phyloP scores from a whole-genome alignment of 2,113 vertebrate genomes.

The Polypterus bichir region DNA sequence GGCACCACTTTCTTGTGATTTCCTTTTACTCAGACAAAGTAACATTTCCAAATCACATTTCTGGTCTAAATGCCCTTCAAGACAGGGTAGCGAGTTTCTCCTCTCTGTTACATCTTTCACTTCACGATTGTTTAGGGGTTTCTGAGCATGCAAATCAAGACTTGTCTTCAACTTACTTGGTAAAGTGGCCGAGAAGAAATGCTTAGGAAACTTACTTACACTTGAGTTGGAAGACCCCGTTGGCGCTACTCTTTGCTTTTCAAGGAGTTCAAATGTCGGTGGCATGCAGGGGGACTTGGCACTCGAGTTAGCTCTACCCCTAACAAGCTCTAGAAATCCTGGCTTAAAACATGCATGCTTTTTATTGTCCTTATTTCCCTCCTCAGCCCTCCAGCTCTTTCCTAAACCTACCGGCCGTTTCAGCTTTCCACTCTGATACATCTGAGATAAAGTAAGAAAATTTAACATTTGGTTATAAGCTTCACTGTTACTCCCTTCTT shows the following conservation, averaged over 20 bases:
- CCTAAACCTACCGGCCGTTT: constrained; percentile 1
- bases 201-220: constrained; percentile 7
- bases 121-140: constrained; percentile 9
- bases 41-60: constrained; percentile 4
- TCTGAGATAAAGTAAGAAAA: constrained; percentile 4
- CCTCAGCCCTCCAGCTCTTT: constrained; percentile 27
- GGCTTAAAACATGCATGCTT: constrained; percentile 1
- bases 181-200: constrained; percentile 8
- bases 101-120: constrained; percentile 5
- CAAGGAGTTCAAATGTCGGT: neutral
- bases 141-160: constrained; percentile 11
- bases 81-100: constrained; percentile 7
- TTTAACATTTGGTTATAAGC: constrained; percentile 2
- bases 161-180: constrained; percentile 10
- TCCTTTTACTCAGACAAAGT: constrained; percentile 9
- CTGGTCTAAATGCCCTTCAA: constrained; percentile 11
- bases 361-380: neutral
- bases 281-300: constrained; percentile 1
- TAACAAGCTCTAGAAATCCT: constrained; percentile 3
- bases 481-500: constrained; percentile 1
- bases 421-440: constrained; percentile 1
- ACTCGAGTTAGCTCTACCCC: neutral
- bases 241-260: constrained; percentile 1
- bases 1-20: constrained; percentile 20
- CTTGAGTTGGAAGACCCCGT: neutral